phyloP scores from a whole-genome alignment of 2,888 invertebrate species.

The Timandra comae region DNA sequence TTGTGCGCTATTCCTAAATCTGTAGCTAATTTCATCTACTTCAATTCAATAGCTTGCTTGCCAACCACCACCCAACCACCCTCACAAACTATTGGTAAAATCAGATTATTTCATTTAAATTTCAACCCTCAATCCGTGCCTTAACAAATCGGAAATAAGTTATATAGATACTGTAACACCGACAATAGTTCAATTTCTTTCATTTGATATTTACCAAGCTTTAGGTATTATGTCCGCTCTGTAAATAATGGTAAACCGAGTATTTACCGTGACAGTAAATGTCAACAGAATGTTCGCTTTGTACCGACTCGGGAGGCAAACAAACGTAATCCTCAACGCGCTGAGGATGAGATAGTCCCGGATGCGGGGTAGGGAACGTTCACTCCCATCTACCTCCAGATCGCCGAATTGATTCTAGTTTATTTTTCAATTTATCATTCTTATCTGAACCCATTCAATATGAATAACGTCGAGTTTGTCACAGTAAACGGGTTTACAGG shows the following conservation, averaged over 20 bases:
- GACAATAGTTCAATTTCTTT: constrained; percentile 27
- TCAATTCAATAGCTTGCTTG: no score
- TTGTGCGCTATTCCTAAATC: no score
- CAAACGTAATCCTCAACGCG: constrained; percentile 51
- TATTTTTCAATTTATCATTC: constrained; percentile 33
- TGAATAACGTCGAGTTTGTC: constrained; percentile 23
- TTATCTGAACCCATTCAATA: constrained; percentile 25
- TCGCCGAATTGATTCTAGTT: constrained; percentile 32
- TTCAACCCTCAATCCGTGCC: no score
- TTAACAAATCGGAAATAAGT: no score
- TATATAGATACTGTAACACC: no score
- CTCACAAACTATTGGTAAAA: no score
- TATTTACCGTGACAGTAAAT: constrained; percentile 65
- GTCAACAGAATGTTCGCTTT: constrained; percentile 70
- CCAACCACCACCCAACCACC: no score
- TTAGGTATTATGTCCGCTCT: constrained; percentile 51
- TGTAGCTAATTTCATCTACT: no score
- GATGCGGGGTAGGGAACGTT: constrained; percentile 1
- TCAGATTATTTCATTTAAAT: no score
- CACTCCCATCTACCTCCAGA: constrained; percentile 12
- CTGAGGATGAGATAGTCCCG: constrained; percentile 30
- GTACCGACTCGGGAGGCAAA: constrained; percentile 58
- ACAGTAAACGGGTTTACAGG: constrained; percentile 11
- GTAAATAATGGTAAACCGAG: constrained; percentile 68
- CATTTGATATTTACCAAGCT: constrained; percentile 35